Evolutionary conservation across 2,113 vertebrate genomes (phyloP).

Genomic region (Caretta caretta): DNA sequence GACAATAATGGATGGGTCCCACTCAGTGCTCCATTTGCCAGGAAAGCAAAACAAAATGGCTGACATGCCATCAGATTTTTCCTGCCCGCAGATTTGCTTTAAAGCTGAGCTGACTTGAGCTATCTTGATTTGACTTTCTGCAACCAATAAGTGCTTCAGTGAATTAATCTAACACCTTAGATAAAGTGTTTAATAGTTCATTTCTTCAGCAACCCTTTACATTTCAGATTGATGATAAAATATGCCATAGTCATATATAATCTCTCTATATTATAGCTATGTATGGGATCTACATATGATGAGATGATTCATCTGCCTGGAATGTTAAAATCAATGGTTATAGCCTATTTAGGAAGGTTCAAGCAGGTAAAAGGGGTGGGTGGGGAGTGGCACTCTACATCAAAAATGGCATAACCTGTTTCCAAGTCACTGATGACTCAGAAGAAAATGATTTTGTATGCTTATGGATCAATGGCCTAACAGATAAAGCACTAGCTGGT

Average conservation of each 20-base stretch:
- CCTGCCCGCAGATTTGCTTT: background rate
- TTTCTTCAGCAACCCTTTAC: background rate
- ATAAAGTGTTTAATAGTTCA: background rate
- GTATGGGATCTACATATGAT: too few species aligned
- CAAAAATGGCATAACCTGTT: too few species aligned
- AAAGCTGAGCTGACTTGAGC: background rate
- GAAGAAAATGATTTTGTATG: too few species aligned
- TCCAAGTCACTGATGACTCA: too few species aligned
- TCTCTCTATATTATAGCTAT: too few species aligned
- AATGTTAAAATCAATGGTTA: too few species aligned
- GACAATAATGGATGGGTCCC: accelerated
- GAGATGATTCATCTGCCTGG: too few species aligned
- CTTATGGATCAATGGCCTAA: too few species aligned
- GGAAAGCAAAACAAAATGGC: background rate
- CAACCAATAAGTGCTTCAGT: background rate
- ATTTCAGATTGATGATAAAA: background rate
- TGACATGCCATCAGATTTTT: background rate
- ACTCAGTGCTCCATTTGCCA: background rate
- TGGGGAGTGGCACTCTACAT: too few species aligned
- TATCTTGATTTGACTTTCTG: background rate
- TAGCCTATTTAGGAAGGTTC: too few species aligned
- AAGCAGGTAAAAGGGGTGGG: too few species aligned
- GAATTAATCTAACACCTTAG: background rate
- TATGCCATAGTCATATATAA: background rate
- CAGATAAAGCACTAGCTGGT: too few species aligned